Evolutionary conservation across 2,888 invertebrate species (phyloP).

Genomic region (Reticulitermes lucifugus): DNA sequence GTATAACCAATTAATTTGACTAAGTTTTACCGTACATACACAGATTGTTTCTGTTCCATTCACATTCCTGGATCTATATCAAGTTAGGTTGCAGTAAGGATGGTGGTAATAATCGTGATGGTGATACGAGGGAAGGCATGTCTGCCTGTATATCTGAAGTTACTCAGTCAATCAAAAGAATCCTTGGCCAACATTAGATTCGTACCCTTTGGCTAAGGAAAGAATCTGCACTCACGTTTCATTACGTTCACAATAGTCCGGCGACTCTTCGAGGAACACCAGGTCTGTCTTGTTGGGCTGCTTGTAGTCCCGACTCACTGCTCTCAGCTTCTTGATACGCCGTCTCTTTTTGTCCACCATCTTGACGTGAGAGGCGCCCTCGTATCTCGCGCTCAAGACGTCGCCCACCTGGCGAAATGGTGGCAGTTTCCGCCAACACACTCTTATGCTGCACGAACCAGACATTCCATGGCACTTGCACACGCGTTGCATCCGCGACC

Average conservation of each 20-base stretch:
- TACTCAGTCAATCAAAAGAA: no score
- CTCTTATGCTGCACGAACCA: slow-evolving; percentile 89
- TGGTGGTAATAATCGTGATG: no score
- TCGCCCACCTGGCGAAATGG: slow-evolving; percentile 82
- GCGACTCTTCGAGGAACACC: slow-evolving; percentile 90
- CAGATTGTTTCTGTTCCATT: no score
- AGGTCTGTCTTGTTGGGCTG: slow-evolving; percentile 91
- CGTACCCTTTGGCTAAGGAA: background rate
- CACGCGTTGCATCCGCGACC: slow-evolving; percentile 84
- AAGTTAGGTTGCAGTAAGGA: no score
- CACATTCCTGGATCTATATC: no score
- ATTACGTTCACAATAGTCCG: slow-evolving; percentile 91
- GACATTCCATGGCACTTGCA: slow-evolving; percentile 97
- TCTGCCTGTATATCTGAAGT: no score
- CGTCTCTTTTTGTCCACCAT: slow-evolving; percentile 65
- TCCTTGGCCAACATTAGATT: no score
- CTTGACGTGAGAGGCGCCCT: slow-evolving; percentile 88
- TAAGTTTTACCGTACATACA: no score
- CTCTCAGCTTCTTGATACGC: slow-evolving; percentile 77
- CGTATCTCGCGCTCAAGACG: slow-evolving; percentile 82
- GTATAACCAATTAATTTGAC: no score
- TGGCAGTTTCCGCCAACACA: slow-evolving; percentile 90
- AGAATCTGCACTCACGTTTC: slow-evolving; percentile 73
- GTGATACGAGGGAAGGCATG: no score
- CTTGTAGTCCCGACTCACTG: slow-evolving; percentile 81